Evolutionary conservation across 2,888 invertebrate species (phyloP), one percentile per base, ranked within the genome.

Genomic region (Drosophila siamana): DNA sequence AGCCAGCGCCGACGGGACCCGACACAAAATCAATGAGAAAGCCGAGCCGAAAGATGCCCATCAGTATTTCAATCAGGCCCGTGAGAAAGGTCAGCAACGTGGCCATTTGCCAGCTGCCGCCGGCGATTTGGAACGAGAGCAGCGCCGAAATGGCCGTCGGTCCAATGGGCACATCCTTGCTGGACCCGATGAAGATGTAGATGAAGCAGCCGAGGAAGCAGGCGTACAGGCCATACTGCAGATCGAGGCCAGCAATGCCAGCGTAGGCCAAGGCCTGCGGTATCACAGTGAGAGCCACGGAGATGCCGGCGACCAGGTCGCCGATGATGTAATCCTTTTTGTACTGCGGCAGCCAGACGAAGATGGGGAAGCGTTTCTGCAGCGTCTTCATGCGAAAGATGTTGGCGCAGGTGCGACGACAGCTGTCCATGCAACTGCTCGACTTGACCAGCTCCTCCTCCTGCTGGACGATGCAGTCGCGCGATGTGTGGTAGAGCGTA

Each of bases 121-220:
- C 94, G 0, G 96, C 94, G 15, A 96, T 94, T 93, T 97, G 96
- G 91, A 94, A 96, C 2, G 97, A 97, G 77, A 98, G 94, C 66
- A 98, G 93, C 0, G 98, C 97, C 69, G 97, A 95, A 78, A 98
- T 97, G 77, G 98, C 98, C 1, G 98, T 98, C 3, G 98, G 98
- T 6, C 98, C 98, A 83, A 98, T 95, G 1, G 98, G 98, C 75
- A 98, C 96, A 91, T 98, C 98, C 92, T 97, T 97, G 91, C 97
- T 97, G 61, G 97, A 97, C 22, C 98, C 98, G 78, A 98, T 94
- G 75, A 98, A 92, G 80, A 97, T 96, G 93, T 98, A 98, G 75
- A 98, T 94, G 92, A 98, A 96, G 91, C 96, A 96, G 56, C 98
- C 97, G 85, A 98, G 92, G 92, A 98, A 98, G 16, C 98, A 97